phyloP scores from a whole-genome alignment of 1,140 invertebrate species.

The Heliconius melpomene region DNA sequence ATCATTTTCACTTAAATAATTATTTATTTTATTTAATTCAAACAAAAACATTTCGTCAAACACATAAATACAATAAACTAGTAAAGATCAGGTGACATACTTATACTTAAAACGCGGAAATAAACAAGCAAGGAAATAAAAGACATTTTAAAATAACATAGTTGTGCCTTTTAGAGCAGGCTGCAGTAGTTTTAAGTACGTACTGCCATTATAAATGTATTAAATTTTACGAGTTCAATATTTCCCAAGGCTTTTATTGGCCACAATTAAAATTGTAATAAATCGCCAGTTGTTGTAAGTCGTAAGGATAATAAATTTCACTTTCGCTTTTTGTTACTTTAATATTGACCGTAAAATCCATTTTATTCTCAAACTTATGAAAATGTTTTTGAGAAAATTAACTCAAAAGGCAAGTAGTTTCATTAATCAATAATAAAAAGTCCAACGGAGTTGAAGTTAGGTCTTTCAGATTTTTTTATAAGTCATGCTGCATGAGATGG shows the following conservation, averaged over 20 bases:
- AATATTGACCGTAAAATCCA: background rate
- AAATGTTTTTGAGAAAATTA: background rate
- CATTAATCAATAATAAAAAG: background rate
- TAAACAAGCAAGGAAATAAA: background rate
- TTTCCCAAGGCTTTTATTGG: constrained; percentile 20
- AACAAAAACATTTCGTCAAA: too few species aligned
- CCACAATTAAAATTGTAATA: constrained; percentile 32
- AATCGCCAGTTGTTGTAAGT: constrained; percentile 28
- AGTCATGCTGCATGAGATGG: background rate
- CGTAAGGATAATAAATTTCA: constrained; percentile 23
- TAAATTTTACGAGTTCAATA: constrained; percentile 7
- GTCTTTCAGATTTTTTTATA: background rate
- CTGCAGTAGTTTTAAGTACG: constrained; percentile 1
- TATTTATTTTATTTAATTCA: too few species aligned
- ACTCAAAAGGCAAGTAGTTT: background rate
- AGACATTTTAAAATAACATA: background rate
- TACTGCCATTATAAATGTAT: constrained; percentile 1
- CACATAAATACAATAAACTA: too few species aligned
- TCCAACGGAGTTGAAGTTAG: background rate
- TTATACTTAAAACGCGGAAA: background rate
- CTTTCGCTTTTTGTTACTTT: constrained; percentile 7
- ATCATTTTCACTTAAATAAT: too few species aligned
- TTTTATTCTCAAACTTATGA: background rate
- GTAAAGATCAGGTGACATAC: background rate
- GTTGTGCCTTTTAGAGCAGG: background rate